Evolutionary conservation across 1,140 invertebrate genomes (phyloP), one percentile per base, ranked within the genome.

Genomic region (Drosophila setifemur): DNA sequence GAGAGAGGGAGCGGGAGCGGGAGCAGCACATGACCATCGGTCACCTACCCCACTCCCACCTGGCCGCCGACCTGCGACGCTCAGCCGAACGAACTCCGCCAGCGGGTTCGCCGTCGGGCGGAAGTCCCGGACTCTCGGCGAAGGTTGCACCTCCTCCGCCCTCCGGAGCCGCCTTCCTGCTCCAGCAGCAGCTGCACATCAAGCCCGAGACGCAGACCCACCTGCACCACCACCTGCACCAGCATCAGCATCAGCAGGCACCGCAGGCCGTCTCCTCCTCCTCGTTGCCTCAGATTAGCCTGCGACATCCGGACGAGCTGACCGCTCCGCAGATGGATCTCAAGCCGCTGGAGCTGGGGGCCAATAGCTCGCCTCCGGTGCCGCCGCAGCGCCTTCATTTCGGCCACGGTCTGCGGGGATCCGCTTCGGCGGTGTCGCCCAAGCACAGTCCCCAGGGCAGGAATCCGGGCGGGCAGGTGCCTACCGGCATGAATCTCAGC

Each of bases 131-230:
- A 4, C 33, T 89, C 73, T 54, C 87, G n/a, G 50, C 33, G 7
- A 86, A 67, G 58, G 57, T 40, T 26, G 60, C 49, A 12, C 83
- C 40, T 5, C 78, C 58, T 7, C 54, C 72, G 5, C 71, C 79
- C 7, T 49, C 81, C 3, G 83, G 67, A 28, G 77, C 88, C 8
- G 79, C 88, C 1, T 89, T 86, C 14, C 60, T 89, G 45, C 33
- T 89, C 55, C 88, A 89, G 16, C 85, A 89, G 44, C 88, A 89
- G 31, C 43, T 89, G 44, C 88, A 89, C 43, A 89, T 89, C 19
- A 89, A 89, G 55, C 76, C 76, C 1, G 88, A 89, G 48, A 79
- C 83, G 18, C 81, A 86, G 47, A 83, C 83, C 43, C 86, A 89
- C 52, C 74, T 90, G 49, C 89, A 90, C 48, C 88, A 90, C 14